phyloP scores from a whole-genome alignment of 2,797 vertebrate species.

The Pangasius djambal region DNA sequence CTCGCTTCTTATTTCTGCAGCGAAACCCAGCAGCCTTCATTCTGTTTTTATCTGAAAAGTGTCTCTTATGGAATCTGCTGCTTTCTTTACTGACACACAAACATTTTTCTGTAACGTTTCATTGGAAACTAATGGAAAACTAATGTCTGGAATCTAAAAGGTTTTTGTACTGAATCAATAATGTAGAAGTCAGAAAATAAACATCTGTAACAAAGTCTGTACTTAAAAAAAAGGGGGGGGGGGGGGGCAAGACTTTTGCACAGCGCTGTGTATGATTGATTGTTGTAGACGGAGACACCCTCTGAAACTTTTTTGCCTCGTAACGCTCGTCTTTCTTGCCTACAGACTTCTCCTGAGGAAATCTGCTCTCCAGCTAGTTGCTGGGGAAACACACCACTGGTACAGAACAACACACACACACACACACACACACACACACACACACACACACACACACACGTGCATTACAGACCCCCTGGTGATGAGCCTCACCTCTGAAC shows the following conservation, averaged over 20 bases:
- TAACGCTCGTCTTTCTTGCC: not conserved
- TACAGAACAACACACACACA: not conserved
- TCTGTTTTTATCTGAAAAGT: not conserved
- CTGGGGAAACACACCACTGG: not conserved
- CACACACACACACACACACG: not conserved
- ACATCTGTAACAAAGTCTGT: too few species aligned
- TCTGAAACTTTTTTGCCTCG: not conserved
- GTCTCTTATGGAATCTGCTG: too few species aligned
- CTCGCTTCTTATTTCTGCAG: too few species aligned
- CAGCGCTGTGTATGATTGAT: not conserved
- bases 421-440: not conserved
- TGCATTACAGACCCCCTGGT: not conserved
- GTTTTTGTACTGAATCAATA: too few species aligned
- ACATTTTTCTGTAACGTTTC: too few species aligned
- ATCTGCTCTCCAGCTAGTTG: not conserved
- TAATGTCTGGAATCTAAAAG: too few species aligned
- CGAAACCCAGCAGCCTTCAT: too few species aligned
- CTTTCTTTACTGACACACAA: too few species aligned
- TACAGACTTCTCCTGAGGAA: not conserved
- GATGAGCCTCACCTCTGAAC: not conserved
- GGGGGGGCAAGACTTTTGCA: too few species aligned
- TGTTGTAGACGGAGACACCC: not conserved
- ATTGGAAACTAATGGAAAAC: too few species aligned
- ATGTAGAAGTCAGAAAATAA: too few species aligned
- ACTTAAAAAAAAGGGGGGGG: too few species aligned